Percentiles rank a stretch among this genome's conserved stretches.
Evolutionary conservation across 64 coral and sea anemone species (phyloP).

Genomic region (Cladopsammia gracilis): DNA sequence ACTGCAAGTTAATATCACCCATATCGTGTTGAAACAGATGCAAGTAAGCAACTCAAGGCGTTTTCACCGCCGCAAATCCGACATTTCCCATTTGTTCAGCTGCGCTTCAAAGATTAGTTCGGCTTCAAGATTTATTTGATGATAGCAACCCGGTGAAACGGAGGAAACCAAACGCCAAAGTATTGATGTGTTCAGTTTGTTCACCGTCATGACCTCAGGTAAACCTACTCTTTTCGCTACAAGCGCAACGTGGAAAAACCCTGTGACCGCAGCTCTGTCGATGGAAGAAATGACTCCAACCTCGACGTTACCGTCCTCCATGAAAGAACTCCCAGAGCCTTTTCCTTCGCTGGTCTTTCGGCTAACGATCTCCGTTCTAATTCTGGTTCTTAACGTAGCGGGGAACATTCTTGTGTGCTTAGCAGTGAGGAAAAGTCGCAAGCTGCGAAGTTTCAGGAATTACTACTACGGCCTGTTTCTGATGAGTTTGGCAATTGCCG

Average conservation of each 20-base stretch:
- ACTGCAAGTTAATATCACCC: slow-evolving; percentile 25
- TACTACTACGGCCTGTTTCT: slow-evolving; percentile 92
- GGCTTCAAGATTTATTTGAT: slow-evolving; percentile 46
- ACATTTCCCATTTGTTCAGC: slow-evolving; percentile 24
- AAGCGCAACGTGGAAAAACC: slow-evolving; percentile 10
- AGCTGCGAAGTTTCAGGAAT: slow-evolving; percentile 90
- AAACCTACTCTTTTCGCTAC: slow-evolving; percentile 26
- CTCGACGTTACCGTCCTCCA: neutral
- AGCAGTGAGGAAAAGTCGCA: slow-evolving; percentile 79
- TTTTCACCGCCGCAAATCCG: slow-evolving; percentile 2
- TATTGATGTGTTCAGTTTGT: neutral
- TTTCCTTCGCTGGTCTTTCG: slow-evolving; percentile 72
- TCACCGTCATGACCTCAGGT: slow-evolving; percentile 38
- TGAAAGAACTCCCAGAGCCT: slow-evolving; percentile 59
- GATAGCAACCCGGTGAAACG: neutral
- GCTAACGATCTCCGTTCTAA: slow-evolving; percentile 68
- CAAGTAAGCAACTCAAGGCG: slow-evolving; percentile 5
- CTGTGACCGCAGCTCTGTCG: neutral
- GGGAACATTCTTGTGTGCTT: slow-evolving; percentile 91
- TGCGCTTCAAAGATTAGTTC: slow-evolving; percentile 24
- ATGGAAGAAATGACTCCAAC: neutral
- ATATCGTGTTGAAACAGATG: slow-evolving; percentile 48
- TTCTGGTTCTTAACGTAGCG: slow-evolving; percentile 71
- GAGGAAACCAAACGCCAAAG: slow-evolving; percentile 2
- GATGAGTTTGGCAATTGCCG: slow-evolving; percentile 86